Evolutionary conservation across 1,140 invertebrate species (phyloP), one percentile per base, ranked within the genome.

Genomic region (Ylistrum balloti): DNA sequence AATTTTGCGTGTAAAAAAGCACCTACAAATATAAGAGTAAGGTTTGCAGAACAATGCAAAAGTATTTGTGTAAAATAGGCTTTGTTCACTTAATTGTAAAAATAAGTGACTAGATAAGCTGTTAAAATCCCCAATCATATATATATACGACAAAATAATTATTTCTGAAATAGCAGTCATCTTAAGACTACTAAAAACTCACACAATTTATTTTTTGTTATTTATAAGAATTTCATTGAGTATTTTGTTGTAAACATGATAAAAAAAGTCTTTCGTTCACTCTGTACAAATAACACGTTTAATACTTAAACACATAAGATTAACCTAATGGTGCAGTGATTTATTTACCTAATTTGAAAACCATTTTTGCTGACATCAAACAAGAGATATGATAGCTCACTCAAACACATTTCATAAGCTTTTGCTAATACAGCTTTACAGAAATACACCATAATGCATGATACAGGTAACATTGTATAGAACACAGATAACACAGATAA

Each of bases 21-120:
- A 74, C 56, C 56, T 74, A 74, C 22, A 74, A 74, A 74, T 74
- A 28, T n/a, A 74, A n/a, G 22, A 74, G 22, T 28, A 28, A 74
- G n/a, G 17, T 74, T 74, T 74, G 56, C 28, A 74, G 56, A 74
- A 74, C 56, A 74, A 1, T 28, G 22, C 17, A 28, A 28, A n/a
- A 74, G 56, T 74, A 74, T 74, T 74, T 28, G 22, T 74, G 56
- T 74, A 74, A 74, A 74, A 74, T 28, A 74, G n/a, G 17, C 56
- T 74, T 74, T 74, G 56, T 74, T 74, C 56, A 74, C 28, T 74
- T 28, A n/a, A 74, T n/a, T 28, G 7, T 56, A 56, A 74, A 74
- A 17, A 74, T 2, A 74, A 0, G 56, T 74, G 56, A 74, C 56
- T 74, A 74, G 56, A n/a, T 13, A 74, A 74, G 28, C 1, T 28